Percentiles rank a stretch among this genome's conserved stretches.
Conservation (phyloP, 2,113 vertebrate species). For the Notarius lentiginosus region DNA sequence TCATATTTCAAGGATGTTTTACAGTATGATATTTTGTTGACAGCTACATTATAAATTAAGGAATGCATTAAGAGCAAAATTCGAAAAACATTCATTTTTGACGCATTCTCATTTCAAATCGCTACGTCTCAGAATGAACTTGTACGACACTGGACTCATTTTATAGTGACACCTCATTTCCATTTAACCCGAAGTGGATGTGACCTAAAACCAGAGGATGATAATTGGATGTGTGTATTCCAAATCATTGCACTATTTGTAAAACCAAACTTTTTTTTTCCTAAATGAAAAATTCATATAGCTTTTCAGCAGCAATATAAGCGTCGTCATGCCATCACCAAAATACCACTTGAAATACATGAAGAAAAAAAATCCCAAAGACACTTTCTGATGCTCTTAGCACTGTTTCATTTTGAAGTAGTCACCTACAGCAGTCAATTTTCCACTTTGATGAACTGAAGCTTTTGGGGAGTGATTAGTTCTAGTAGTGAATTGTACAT, state of each 20-base stretch:
- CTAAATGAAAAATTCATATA: background rate
- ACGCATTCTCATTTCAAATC: too few relatives aligned
- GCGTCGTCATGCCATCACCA: background rate
- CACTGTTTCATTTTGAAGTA: slow-evolving; percentile 10
- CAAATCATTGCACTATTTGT: background rate
- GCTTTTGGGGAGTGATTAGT: slow-evolving; percentile 31
- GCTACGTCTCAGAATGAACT: too few relatives aligned
- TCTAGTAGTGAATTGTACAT: slow-evolving; percentile 19
- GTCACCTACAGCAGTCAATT: slow-evolving; percentile 36
- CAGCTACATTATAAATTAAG: too few relatives aligned
- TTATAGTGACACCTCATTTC: background rate
- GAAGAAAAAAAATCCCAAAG: background rate
- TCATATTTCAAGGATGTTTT: too few relatives aligned
- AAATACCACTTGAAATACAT: background rate
- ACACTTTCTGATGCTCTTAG: background rate
- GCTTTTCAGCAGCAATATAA: background rate
- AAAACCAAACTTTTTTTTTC: background rate
- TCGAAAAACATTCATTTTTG: too few relatives aligned
- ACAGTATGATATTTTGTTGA: too few relatives aligned
- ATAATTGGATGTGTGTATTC: background rate
- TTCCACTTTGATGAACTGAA: slow-evolving; percentile 35
- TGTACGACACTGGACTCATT: too few relatives aligned
- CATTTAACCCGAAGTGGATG: background rate
- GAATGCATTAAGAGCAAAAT: too few relatives aligned
- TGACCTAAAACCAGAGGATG: background rate